Percentiles rank a stretch among this genome's conserved stretches.
Evolutionary conservation across 2,797 vertebrate genomes (phyloP).

Genomic region (Molothrus ater): DNA sequence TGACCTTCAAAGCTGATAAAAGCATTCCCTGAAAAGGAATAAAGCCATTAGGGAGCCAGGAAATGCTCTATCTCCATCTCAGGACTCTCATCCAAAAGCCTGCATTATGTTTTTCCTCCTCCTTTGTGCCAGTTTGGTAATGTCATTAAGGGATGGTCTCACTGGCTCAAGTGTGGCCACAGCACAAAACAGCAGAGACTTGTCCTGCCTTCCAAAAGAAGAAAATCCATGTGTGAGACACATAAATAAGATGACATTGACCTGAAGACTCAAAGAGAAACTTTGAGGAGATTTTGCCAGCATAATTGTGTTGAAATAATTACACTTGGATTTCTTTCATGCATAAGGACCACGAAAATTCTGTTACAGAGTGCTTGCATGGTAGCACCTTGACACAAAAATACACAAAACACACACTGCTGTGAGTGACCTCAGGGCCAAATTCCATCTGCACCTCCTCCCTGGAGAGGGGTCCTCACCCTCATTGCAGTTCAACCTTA

Average conservation of each 20-base stretch:
- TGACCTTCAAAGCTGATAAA: constrained; percentile 52
- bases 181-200: background rate
- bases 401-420: background rate
- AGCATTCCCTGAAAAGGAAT: constrained; percentile 1
- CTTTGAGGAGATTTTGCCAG: background rate
- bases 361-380: background rate
- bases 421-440: background rate
- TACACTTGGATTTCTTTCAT: background rate
- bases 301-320: fast-evolving
- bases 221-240: background rate
- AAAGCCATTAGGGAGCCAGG: constrained; percentile 18
- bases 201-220: background rate
- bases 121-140: background rate
- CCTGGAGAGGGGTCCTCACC: background rate
- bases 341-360: background rate
- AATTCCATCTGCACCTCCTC: background rate
- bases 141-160: background rate
- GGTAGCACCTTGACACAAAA: background rate
- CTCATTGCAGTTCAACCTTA: fast-evolving
- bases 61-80: constrained; percentile 44
- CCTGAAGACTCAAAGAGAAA: background rate
- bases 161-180: background rate
- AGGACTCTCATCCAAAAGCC: constrained; percentile 10
- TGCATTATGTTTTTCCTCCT: background rate
- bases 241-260: background rate